Base-by-base conservation (phyloP, 2,113 vertebrate species). In the Hydropotes inermis region DNA sequence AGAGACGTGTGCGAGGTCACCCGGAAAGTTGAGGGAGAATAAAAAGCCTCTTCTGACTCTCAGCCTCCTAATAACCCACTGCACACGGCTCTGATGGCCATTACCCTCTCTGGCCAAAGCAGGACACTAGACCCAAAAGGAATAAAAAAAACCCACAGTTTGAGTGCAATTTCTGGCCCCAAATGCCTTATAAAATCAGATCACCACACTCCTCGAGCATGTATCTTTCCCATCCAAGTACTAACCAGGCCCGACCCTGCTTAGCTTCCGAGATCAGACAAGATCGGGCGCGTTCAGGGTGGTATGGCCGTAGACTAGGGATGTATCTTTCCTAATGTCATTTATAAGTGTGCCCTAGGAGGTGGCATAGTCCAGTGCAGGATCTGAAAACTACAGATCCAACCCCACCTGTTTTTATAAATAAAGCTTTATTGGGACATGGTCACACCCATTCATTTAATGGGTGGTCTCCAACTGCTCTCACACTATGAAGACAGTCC, bases 341-440 rank as follows among this genome's bases (percentile, higher is more conserved):
- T 28, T 43, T 57, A 43, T 1, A n/a, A 27, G 19, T 7, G 2
- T 14, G 5, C 87, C 36, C 4, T 6, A 57, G 0, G 3, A 78
- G 8, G 10, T 25, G 19, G 50, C 6, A 36, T 1, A 17, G 11
- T 5, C 45, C n/a, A 5, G 17, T 2, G 5, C 23, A 23, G 7
- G 23, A 12, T 67, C 28, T 33, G 27, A 57, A 82, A 88, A n/a
- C 6, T 27, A 28, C 21, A 23, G 36, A 84, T 50, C 28, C 79
- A 52, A 21, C 19, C 61, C 17, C 10, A 7, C 12, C 57, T 27
- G 33, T 10, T 83, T 64, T 82, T 87, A 36, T 28, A 81, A 91
- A 88, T 61, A 60, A 84, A 79, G 28, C 50, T 84, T 91, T 43
- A 83, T 3, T 61, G 64, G 87, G 54, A 89, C 45, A 45, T 1